Conservation (phyloP, 2,113 vertebrate species). For the Semnopithecus entellus region DNA sequence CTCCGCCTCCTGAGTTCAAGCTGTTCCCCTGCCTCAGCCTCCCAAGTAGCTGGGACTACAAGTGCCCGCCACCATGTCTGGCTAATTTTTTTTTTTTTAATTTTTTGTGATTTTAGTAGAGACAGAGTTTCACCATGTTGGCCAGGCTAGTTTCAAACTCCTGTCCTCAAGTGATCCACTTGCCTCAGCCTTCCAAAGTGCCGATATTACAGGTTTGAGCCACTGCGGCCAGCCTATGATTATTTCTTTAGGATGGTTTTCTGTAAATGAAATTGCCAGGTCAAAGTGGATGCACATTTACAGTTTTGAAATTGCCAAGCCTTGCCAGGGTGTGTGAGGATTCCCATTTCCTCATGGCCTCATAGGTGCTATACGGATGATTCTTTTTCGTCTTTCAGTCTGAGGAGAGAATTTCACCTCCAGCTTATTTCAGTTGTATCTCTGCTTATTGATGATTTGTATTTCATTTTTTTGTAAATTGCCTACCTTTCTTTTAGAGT, state of each 20-base stretch:
- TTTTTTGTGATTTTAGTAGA: too few species aligned
- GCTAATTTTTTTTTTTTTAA: not conserved
- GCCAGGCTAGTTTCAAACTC: not conserved
- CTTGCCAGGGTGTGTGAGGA: not conserved
- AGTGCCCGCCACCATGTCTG: not conserved
- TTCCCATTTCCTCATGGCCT: not conserved
- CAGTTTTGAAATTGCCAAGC: not conserved
- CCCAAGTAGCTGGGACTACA: too few species aligned
- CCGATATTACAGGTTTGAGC: too few species aligned
- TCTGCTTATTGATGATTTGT: not conserved
- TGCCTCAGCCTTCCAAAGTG: too few species aligned
- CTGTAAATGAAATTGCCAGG: not conserved
- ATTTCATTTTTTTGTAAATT: not conserved
- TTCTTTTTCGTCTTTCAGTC: constrained; percentile 28
- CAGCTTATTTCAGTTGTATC: not conserved
- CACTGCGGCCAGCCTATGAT: not conserved
- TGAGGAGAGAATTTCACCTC: constrained; percentile 20
- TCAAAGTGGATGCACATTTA: not conserved
- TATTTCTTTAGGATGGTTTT: not conserved
- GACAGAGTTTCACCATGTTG: too few species aligned
- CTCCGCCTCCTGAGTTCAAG: too few species aligned
- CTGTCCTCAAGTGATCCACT: not conserved
- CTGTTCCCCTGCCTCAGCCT: too few species aligned
- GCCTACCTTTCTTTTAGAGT: not conserved
- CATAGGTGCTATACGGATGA: not conserved